phyloP scores from a whole-genome alignment of 2,888 invertebrate genomes.

The Drosophila stalkeri region DNA sequence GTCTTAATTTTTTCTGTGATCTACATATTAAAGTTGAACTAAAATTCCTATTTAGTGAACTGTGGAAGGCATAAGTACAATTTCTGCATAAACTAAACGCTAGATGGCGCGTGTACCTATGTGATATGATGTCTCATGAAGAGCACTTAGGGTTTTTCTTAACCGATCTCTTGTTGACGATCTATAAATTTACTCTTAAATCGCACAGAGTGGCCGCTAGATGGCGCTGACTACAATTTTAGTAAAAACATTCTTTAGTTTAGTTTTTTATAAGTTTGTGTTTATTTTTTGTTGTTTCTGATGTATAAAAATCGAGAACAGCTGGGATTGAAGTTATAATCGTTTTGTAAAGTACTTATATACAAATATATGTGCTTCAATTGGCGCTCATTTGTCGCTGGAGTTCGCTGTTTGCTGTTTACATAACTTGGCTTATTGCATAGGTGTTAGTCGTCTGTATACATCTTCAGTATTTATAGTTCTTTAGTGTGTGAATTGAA shows the following conservation, averaged over 20 bases:
- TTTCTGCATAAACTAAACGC: background rate
- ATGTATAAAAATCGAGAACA: constrained; percentile 37
- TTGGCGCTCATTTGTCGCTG: constrained; percentile 5
- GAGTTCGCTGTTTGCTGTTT: constrained; percentile 10
- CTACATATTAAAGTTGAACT: background rate
- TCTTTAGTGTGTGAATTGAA: constrained; percentile 33
- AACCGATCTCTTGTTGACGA: no score
- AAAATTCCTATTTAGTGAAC: background rate
- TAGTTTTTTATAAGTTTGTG: constrained; percentile 38
- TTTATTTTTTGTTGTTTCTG: constrained; percentile 26
- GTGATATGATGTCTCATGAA: background rate
- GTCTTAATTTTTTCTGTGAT: background rate
- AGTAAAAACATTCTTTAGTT: background rate
- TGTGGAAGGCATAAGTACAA: background rate
- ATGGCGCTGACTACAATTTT: background rate
- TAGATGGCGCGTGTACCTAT: background rate
- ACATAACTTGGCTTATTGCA: constrained; percentile 31
- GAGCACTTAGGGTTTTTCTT: background rate
- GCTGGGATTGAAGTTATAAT: constrained; percentile 11
- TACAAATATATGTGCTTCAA: constrained; percentile 38
- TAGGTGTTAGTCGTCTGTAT: constrained; percentile 36
- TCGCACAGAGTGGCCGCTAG: background rate
- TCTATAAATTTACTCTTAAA: no score
- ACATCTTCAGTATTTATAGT: constrained; percentile 26
- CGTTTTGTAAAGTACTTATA: constrained; percentile 49